Evolutionary conservation across 2,888 invertebrate species (phyloP), one percentile per base, ranked within the genome.

Genomic region (Ellobium chinense): DNA sequence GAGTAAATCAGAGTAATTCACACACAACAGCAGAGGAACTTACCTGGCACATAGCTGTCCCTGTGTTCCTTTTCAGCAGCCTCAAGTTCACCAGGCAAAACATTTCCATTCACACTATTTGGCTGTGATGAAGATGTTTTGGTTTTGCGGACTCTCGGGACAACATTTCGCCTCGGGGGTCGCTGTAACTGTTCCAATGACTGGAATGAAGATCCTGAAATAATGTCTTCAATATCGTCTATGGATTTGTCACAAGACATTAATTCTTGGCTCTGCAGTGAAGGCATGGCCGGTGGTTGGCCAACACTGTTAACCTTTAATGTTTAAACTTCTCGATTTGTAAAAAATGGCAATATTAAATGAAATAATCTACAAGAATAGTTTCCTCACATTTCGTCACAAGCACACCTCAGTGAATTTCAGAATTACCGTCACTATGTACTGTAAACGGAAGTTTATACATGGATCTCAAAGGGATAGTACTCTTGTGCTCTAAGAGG

Each of bases 11-110:
- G n/a, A n/a, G n/a, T n/a, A n/a, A n/a, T n/a, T n/a, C n/a, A n/a
- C n/a, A n/a, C n/a, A n/a, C n/a, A n/a, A n/a, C n/a, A n/a, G n/a
- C n/a, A n/a, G n/a, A n/a, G 46, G 18, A 46, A 46, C 31, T 56
- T 96, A 27, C 97, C 97, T 90, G 89, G 88, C 36, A 90, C 88
- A 70, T 88, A 83, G 84, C 91, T 91, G 69, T 91, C 91, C 72
- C 87, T 86, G 62, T 84, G 78, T 4, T 86, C 78, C 69, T 81
- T 74, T 36, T 83, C 82, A 21, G 34, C 62, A n/a, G 36, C 27
- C 5, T 75, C 29, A 2, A 4, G 80, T 29, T 79, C 70, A 34
- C 12, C 62, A 18, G 46, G 24, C 3, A 62, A 60, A n/a, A 75
- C 65, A 27, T 60, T 58, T 24, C 63, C 76, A 74, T 81, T 85